Evolutionary conservation across 2,888 invertebrate genomes (phyloP), one percentile per base, ranked within the genome.

Genomic region (Pollenia angustigena): DNA sequence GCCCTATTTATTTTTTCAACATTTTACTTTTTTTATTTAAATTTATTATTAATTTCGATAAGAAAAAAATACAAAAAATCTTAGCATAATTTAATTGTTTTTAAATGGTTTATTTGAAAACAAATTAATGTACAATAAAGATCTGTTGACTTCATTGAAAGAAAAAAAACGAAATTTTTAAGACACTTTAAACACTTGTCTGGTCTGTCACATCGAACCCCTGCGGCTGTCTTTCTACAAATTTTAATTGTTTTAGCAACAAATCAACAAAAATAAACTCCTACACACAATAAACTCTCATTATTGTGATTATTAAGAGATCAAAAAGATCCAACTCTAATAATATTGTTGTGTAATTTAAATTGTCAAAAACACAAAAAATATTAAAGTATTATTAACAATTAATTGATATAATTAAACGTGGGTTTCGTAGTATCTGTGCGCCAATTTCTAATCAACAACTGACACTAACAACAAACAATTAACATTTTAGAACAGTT

Each of bases 351-450:
- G 0, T 32, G 4, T 32, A 32, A 32, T 32, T 32, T 6, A 32
- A 32, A 32, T 6, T 32, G 32, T 32, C 32, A 32, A 32, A 50
- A 48, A n/a, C 8, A 23, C 66, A 46, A 75, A 75, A 48, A 64
- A 69, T 85, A 81, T 44, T 80, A 69, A 48, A 56, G 48, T 75
- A 44, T 42, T 71, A 32, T 32, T 32, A 32, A 6, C 32, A 76
- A 76, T 76, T 79, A 75, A 80, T 80, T 75, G 74, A 74, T 74
- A 75, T 69, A 69, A 75, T 69, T 40, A 58, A 64, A 81, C 52
- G 75, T 81, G 69, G 80, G 62, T 42, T 80, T 74, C 40, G 42
- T 54, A 52, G 4, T 48, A 12, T 8, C 16, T 62, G 66, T 44
- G 60, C 14, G 12, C 32, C 79, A 69, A 48, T 72, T 79, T 52